phyloP scores from a whole-genome alignment of 35 echinoderm and acorn worm species.

The Lytechinus variegatus region DNA sequence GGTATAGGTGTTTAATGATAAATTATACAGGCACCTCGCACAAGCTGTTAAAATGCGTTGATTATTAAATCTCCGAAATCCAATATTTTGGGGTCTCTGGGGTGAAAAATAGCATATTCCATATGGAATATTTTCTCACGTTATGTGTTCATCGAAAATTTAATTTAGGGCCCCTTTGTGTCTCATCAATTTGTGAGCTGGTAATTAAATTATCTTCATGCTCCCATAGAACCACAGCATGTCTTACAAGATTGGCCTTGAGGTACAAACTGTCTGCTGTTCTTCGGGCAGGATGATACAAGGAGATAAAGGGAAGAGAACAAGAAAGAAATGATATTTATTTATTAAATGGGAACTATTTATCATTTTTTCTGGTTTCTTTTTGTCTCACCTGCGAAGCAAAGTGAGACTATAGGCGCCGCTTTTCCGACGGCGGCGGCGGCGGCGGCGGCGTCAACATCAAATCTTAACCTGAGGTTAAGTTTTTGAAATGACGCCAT shows the following conservation, averaged over 20 bases:
- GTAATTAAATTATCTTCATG: slow-evolving; percentile 15
- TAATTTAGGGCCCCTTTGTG: slow-evolving; percentile 11
- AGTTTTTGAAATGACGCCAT: too few species aligned
- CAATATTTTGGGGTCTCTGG: neutral
- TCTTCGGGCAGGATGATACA: too few species aligned
- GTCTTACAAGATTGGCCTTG: slow-evolving; percentile 9
- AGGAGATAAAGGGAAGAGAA: neutral
- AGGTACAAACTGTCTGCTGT: neutral
- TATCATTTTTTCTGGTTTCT: too few species aligned
- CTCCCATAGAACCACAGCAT: neutral
- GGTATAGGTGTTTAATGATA: neutral
- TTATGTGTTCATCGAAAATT: neutral
- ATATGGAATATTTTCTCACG: slow-evolving; percentile 5
- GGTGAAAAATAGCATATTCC: neutral
- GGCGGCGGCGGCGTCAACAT: too few species aligned
- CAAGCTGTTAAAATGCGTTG: neutral
- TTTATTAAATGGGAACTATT: too few species aligned
- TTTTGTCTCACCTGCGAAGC: too few species aligned
- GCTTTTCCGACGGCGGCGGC: too few species aligned
- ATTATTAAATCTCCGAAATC: neutral
- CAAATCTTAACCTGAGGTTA: too few species aligned
- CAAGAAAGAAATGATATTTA: neutral
- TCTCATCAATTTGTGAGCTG: neutral
- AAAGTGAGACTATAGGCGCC: too few species aligned
- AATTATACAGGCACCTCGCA: neutral